Evolutionary conservation across 2,113 vertebrate species (phyloP).

Genomic region (Amia ocellicauda): DNA sequence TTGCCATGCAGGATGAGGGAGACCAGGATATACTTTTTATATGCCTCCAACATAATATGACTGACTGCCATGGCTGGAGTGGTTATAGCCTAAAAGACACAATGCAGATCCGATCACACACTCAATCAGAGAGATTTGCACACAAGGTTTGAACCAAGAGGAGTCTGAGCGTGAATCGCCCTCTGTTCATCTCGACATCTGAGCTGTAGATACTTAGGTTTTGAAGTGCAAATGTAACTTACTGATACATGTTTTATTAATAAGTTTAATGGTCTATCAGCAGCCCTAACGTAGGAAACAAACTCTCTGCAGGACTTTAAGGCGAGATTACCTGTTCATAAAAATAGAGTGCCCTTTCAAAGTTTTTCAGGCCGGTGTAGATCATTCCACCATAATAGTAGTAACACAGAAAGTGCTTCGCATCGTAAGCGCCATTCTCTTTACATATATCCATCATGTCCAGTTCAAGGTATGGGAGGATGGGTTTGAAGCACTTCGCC

Average conservation of each 20-base stretch:
- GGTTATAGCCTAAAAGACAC: conserved; percentile 81
- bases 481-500: conserved; percentile 98
- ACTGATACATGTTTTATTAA: too few relatives aligned
- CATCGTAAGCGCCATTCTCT: conserved; percentile 97
- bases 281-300: not conserved
- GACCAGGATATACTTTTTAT: conserved; percentile 98
- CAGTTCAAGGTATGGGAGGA: conserved; percentile 91
- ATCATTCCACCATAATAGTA: conserved; percentile 99
- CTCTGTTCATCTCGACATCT: too few relatives aligned
- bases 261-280: too few relatives aligned
- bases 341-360: conserved; percentile 97
- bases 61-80: conserved; percentile 99
- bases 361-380: conserved; percentile 98
- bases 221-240: too few relatives aligned
- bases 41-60: conserved; percentile 98
- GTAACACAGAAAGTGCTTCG: conserved; percentile 98
- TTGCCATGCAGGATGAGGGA: conserved; percentile 98
- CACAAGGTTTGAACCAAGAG: not conserved
- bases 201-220: too few relatives aligned
- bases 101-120: not conserved
- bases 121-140: not conserved
- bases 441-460: conserved; percentile 99
- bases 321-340: conserved; percentile 88
- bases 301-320: not conserved
- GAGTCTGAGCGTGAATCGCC: not conserved